A percentile compares a stretch with the other conserved stretches of the same genome.
phyloP scores from a whole-genome alignment of 2,113 vertebrate species.

The Protobothrops mucrosquamatus region DNA sequence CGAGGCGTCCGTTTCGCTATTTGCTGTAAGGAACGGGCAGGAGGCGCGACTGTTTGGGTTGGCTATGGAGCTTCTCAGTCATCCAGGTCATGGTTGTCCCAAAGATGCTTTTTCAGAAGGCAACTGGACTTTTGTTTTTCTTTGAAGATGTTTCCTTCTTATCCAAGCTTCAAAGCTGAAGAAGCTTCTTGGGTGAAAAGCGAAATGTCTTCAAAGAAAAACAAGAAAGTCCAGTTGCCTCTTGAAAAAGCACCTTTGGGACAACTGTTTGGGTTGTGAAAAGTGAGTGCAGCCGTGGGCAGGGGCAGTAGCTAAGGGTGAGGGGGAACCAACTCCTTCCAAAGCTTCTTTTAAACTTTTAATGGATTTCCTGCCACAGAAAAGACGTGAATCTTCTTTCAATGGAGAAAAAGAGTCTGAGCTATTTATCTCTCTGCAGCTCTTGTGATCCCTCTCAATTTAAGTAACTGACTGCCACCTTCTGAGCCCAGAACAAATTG shows the following conservation, averaged over 20 bases:
- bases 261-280: too few relatives aligned
- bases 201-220: too few relatives aligned
- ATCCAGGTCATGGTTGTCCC: too few relatives aligned
- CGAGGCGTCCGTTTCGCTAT: not conserved
- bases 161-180: too few relatives aligned
- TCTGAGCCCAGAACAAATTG: not conserved
- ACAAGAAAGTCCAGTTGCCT: too few relatives aligned
- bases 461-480: not conserved
- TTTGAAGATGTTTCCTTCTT: too few relatives aligned
- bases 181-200: too few relatives aligned
- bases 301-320: not conserved
- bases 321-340: not conserved
- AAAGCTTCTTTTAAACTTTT: not conserved
- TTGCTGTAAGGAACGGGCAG: not conserved
- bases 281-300: too few relatives aligned
- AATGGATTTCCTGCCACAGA: not conserved
- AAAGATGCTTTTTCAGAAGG: too few relatives aligned
- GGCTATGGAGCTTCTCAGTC: too few relatives aligned
- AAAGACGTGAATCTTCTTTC: not conserved
- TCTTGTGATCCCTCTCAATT: not conserved
- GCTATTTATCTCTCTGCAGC: not conserved
- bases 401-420: not conserved
- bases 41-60: not conserved
- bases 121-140: too few relatives aligned
- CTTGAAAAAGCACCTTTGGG: too few relatives aligned